These are phyloP conservation scores for Agapornis canus DNA, from an alignment of 2,797 vertebrate species.

Conservation along the genomic window DNA sequence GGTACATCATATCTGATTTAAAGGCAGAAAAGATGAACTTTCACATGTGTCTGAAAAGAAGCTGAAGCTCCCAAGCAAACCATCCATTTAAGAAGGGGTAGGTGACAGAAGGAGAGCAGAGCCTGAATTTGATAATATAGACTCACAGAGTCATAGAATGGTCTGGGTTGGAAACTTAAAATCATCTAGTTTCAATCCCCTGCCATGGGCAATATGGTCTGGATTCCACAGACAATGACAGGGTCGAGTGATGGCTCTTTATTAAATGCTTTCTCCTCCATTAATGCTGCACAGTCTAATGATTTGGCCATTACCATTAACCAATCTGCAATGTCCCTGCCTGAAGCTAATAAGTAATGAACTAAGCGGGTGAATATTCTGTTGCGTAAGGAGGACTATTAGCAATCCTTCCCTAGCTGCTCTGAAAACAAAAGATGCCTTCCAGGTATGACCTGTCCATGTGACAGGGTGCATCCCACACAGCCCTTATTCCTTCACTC, in stretches of 20 bases:
- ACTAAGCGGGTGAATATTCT: slow-evolving; percentile 67
- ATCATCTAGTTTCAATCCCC: not conserved
- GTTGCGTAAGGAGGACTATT: slow-evolving; percentile 68
- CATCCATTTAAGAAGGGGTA: not conserved
- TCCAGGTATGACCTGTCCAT: slow-evolving; percentile 59
- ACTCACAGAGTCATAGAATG: not conserved
- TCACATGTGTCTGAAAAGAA: not conserved
- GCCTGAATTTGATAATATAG: not conserved
- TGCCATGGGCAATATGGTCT: not conserved
- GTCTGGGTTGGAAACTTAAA: not conserved
- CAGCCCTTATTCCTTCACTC: not conserved
- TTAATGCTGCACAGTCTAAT: slow-evolving; percentile 62
- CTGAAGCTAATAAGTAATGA: slow-evolving; percentile 75
- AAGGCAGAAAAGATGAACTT: not conserved
- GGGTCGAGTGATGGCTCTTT: slow-evolving; percentile 33
- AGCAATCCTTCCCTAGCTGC: slow-evolving; percentile 65
- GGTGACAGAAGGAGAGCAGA: not conserved
- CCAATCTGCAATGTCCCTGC: slow-evolving; percentile 68
- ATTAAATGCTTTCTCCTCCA: slow-evolving; percentile 71
- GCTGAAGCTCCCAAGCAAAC: not conserved
- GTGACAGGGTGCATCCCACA: slow-evolving; percentile 5
- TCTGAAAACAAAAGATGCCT: slow-evolving; percentile 67
- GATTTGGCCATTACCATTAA: slow-evolving; percentile 66
- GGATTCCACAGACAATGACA: slow-evolving; percentile 9
- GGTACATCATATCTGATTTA: not conserved